phyloP scores from a whole-genome alignment of 2,888 invertebrate genomes.

The Blastobasis adustella region DNA sequence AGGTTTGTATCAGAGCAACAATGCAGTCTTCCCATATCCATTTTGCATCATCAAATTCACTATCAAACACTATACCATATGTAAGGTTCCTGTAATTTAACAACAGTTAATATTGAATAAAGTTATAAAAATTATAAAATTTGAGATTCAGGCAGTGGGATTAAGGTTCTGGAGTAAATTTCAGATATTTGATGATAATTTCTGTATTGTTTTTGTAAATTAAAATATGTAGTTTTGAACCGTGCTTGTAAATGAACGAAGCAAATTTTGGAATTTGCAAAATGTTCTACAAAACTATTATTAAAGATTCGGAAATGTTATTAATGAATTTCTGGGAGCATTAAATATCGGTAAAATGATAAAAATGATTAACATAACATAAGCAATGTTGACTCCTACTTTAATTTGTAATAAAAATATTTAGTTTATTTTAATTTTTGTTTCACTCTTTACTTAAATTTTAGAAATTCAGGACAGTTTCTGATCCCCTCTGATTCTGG shows the following conservation, averaged over 20 bases:
- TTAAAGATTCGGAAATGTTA: too few relatives aligned
- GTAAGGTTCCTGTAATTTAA: conserved; percentile 48
- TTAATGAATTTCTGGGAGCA: too few relatives aligned
- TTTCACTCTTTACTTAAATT: too few relatives aligned
- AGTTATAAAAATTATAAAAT: not conserved
- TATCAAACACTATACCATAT: conserved; percentile 37
- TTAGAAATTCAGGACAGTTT: too few relatives aligned
- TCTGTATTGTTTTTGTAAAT: not conserved
- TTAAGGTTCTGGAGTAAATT: not conserved
- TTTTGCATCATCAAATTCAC: conserved; percentile 17
- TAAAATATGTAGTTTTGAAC: too few relatives aligned
- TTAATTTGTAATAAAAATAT: too few relatives aligned
- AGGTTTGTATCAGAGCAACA: conserved; percentile 40
- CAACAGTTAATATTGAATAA: not conserved
- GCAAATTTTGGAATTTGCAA: not conserved
- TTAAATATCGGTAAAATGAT: too few relatives aligned
- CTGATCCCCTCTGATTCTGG: too few relatives aligned
- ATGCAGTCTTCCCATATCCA: conserved; percentile 37
- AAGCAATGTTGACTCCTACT: too few relatives aligned
- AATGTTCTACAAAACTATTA: too few relatives aligned
- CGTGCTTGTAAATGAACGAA: not conserved
- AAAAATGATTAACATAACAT: too few relatives aligned
- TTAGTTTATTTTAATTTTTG: too few relatives aligned
- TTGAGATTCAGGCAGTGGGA: not conserved
- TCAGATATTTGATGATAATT: not conserved